Conservation (phyloP, 2,113 vertebrate genomes). For the Actenoides hombroni region DNA sequence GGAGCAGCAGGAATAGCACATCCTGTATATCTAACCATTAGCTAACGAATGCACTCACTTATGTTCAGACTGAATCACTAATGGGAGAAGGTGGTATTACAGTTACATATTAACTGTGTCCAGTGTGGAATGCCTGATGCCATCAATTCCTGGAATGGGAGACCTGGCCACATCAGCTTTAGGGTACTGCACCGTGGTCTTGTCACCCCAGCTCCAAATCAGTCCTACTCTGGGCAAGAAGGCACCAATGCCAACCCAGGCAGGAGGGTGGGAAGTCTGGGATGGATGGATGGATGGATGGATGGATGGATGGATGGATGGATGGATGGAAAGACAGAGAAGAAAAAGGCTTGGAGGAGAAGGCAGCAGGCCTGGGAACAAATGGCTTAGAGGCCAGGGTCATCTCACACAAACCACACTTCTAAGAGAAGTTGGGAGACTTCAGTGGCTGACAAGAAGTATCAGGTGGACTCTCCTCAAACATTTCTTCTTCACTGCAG, state of each 20-base stretch:
- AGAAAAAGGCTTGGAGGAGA: not conserved
- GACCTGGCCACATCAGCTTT: rapidly evolving
- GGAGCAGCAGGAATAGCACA: not conserved
- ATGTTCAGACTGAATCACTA: not conserved
- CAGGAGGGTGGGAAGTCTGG: not conserved
- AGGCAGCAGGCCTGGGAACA: not conserved
- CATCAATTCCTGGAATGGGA: not conserved
- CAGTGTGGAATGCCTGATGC: not conserved
- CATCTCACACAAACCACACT: rapidly evolving
- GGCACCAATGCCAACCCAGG: rapidly evolving
- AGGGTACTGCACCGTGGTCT: not conserved
- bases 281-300: not conserved
- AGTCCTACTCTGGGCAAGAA: not conserved
- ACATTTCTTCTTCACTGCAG: not conserved
- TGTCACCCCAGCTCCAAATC: not conserved
- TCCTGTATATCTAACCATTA: not conserved
- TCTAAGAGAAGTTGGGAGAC: not conserved
- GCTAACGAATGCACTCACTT: not conserved
- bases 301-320: not conserved
- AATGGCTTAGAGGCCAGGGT: not conserved
- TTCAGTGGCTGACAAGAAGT: not conserved
- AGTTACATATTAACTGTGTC: not conserved
- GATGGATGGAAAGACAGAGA: not conserved
- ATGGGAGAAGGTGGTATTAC: not conserved
- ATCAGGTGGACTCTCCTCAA: rapidly evolving